Evolutionary conservation across 2,113 vertebrate species (phyloP), one percentile per base, ranked within the genome.

Genomic region (Notarius quadriscutis): DNA sequence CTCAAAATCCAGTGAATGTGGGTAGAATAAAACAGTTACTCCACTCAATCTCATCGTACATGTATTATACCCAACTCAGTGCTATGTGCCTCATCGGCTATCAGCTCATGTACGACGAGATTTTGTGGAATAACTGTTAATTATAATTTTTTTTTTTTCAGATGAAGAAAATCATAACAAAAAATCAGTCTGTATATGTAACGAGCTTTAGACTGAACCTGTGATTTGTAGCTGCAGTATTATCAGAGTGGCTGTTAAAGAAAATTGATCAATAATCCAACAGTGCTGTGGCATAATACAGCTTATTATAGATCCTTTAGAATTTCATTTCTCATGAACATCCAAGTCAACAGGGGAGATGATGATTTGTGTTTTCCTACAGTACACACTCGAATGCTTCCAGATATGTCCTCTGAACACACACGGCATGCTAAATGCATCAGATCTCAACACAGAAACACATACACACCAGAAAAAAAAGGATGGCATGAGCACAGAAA

Each of bases 321-420:
- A 74, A 1, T 74, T 41, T 22, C 20, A 25, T n/a, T 25, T 27
- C 15, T 15, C 75, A 7, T 14, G 1, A 78, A 78, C 4, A 78
- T 30, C 48, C 15, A 1, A 69, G 60, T 50, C 25, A 69, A 18
- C 57, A 7, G 41, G 25, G 7, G 7, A 50, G 25, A n/a, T 27
- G 17, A 71, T 69, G 50, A 48, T 41, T 2, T 27, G 80, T 67
- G 41, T 50, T 67, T 75, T 82, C 34, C 17, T 18, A 18, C 80
- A 86, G 81, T 84, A 87, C 58, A 86, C 78, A 84, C 57, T 81
- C 75, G 65, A 86, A 51, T 62, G 84, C 57, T 84, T 20, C 55
- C 17, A 62, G 77, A 84, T 81, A 55, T 65, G 55, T 67, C 55
- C 78, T 89, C 86, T 57, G 81, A 50, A 81, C 74, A 22, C 65